phyloP scores from a whole-genome alignment of 1,140 invertebrate genomes.

The Pinna nobilis region DNA sequence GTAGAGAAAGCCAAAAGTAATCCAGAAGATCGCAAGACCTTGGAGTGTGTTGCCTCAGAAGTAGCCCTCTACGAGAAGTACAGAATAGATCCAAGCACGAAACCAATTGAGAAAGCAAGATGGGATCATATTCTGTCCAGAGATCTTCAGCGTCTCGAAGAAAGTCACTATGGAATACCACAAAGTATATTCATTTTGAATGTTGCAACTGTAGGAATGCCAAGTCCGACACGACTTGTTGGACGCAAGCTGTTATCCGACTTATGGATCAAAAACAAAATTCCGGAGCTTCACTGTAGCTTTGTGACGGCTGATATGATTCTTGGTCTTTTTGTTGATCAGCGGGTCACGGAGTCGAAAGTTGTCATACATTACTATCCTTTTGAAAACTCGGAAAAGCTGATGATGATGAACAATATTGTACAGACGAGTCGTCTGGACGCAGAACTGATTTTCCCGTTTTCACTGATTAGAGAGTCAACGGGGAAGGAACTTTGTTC shows the following conservation, averaged over 20 bases:
- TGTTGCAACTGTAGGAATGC: constrained; percentile 17
- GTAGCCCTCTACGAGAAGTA: constrained; percentile 36
- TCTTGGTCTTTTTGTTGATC: constrained; percentile 47
- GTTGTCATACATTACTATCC: constrained; percentile 46
- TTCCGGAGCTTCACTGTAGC: constrained; percentile 55
- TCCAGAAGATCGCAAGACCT: constrained; percentile 37
- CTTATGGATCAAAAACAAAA: constrained; percentile 46
- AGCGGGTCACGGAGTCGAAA: constrained; percentile 45
- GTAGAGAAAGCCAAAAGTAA: constrained; percentile 5
- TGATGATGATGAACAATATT: constrained; percentile 44
- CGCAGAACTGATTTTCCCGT: constrained; percentile 50
- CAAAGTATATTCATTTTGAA: constrained; percentile 54
- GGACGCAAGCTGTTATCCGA: constrained; percentile 50
- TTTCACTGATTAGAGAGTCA: constrained; percentile 46
- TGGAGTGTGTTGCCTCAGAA: constrained; percentile 40
- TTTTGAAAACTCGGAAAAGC: constrained; percentile 46
- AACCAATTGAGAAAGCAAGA: neutral
- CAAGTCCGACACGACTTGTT: constrained; percentile 27
- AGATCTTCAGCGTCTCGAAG: constrained; percentile 31
- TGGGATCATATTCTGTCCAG: constrained; percentile 31
- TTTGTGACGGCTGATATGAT: constrained; percentile 54
- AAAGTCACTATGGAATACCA: constrained; percentile 34
- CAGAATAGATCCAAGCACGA: constrained; percentile 23
- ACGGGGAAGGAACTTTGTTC: constrained; percentile 47
- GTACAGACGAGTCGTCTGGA: constrained; percentile 17